Base-by-base conservation (phyloP, 1,140 invertebrate species). In the Brachionus paranguensis region DNA sequence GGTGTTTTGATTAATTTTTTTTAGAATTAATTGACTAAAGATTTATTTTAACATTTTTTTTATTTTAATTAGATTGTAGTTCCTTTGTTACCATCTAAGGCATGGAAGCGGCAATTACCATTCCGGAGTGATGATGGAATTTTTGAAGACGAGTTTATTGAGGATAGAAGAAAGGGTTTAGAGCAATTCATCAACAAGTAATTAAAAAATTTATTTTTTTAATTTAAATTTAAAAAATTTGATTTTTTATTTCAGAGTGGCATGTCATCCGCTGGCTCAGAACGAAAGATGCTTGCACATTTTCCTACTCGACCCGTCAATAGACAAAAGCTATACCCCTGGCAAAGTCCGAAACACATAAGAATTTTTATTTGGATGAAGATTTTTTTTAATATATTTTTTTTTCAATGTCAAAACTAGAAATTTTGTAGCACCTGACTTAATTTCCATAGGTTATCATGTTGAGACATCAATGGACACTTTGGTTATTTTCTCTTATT, bases 81-180 rank as follows among this genome's bases (percentile, higher is more conserved):
- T 41, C 97, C 97, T 81, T 92, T 95, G 37, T 91, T 99, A 85
- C 98, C 98, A 27, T 96, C 96, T 7, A 99, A 99, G 92, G 96
- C 97, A 20, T 94, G 97, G 92, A 99, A 99, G 91, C 91, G 96
- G 89, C 97, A 99, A 89, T 92, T 99, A 89, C 97, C 98, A 60
- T 99, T 99, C 90, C 91, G 97, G 87, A 93, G 94, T 10, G 97
- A 99, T 89, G 97, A 99, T 92, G 97, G 98, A 72, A 97, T 99
- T 87, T 99, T 97, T 91, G 98, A 99, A 90, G 97, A 99, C 89
- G 96, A 97, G 87, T 99, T 99, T 90, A 99, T 99, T 88, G 98
- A 99, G 91, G 96, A 99, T 86, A 93, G 98, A 87, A 93, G 96
- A 89, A 98, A 98, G 93, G 96, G 96, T 85, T 91, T 99, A 85